Evolutionary conservation across 1,140 invertebrate species (phyloP), one percentile per base, ranked within the genome.

Genomic region (Cotesia vestalis): DNA sequence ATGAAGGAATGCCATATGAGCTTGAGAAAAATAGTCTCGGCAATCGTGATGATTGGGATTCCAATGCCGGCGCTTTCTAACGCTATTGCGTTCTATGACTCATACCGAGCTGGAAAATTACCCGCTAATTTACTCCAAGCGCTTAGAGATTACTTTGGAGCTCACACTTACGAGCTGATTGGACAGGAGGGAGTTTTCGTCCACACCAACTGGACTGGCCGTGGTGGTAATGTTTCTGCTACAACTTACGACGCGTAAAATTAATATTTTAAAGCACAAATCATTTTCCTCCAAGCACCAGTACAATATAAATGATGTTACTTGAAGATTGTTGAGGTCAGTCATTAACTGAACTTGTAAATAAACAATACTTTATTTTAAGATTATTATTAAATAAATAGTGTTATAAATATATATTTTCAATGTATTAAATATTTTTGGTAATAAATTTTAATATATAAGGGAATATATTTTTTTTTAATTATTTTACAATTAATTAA

Each of bases 151-250:
- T 99, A 98, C 82, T 99, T 99, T 84, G 98, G 98, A 0, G 98
- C 98, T 0, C 98, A 99, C 84, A 99, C 98, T 0, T 99, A 99
- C 79, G 98, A 99, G 85, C 84, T 98, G 57, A 82, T 97, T 3
- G 89, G 88, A 6, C 87, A 94, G 69, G 97, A 98, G 60, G 97
- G 97, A 27, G 92, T 91, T 75, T 99, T 94, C 86, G 89, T 97
- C 1, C 98, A 99, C 82, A 99, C 98, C 57, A 99, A 99, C 85
- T 99, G 98, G 98, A 99, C 98, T 8, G 98, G 98, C 12, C 94
- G 95, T 77, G 98, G 98, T 53, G 98, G 98, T 72, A 95, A 95
- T 79, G 96, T 99, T 0, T 98, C 97, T 0, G 96, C 97, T 8
- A 94, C 96, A 53, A 98, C 97, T 1, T 99, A 99, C 81, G 91